These are phyloP conservation scores for Metalampra italica DNA, from an alignment of 2,888 invertebrate species.

Conservation along the genomic window DNA sequence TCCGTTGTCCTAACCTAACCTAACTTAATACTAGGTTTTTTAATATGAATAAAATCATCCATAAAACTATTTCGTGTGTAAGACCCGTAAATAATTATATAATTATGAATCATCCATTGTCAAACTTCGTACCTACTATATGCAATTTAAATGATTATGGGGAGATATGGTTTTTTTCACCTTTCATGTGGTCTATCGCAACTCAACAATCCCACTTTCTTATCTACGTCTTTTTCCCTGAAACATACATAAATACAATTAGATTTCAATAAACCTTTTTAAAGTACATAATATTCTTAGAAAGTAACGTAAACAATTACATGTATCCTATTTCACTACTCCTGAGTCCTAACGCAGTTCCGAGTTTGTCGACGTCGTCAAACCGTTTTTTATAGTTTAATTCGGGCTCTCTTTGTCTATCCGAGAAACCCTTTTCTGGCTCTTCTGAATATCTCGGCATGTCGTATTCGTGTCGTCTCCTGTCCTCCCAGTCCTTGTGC, in stretches of 20 bases:
- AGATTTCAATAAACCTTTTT: background rate
- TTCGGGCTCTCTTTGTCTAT: slow-evolving; percentile 36
- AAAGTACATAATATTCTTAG: background rate
- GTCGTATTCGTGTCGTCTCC: slow-evolving; percentile 47
- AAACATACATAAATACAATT: slow-evolving; percentile 13
- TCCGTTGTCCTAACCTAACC: too few species aligned
- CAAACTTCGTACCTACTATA: too few species aligned
- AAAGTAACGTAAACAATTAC: background rate
- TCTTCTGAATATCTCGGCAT: slow-evolving; percentile 46
- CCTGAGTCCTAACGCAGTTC: slow-evolving; percentile 30
- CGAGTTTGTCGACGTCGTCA: slow-evolving; percentile 28
- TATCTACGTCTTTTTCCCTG: slow-evolving; percentile 57
- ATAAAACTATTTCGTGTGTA: too few species aligned
- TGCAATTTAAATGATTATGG: too few species aligned
- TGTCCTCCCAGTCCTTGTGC: slow-evolving; percentile 46
- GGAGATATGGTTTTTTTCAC: too few species aligned
- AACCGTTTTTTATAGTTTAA: slow-evolving; percentile 39
- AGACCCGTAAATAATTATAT: too few species aligned
- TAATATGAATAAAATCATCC: too few species aligned
- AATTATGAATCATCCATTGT: too few species aligned
- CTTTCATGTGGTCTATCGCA: slow-evolving; percentile 65
- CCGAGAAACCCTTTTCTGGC: slow-evolving; percentile 38
- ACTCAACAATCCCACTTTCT: slow-evolving; percentile 45
- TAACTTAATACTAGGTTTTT: too few species aligned
- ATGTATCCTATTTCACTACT: slow-evolving; percentile 37